These are phyloP conservation scores for Leucophenga varia DNA, from an alignment of 1,140 invertebrate genomes.

Conservation along the genomic window DNA sequence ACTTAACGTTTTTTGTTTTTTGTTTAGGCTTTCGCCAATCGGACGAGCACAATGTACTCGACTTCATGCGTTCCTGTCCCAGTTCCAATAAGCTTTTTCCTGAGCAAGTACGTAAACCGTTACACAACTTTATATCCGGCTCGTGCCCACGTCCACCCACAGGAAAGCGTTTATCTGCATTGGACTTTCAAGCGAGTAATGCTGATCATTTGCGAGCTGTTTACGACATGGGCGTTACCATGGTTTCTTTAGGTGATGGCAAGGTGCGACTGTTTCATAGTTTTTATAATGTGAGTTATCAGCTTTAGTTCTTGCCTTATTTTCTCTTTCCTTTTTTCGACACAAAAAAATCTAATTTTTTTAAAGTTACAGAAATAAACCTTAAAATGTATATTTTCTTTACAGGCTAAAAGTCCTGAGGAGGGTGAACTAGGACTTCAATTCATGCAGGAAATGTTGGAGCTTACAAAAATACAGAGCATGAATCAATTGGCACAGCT, in stretches of 20 bases:
- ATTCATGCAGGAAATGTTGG: slow-evolving; percentile 98
- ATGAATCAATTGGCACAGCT: slow-evolving; percentile 64
- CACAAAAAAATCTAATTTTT: slow-evolving; percentile 8
- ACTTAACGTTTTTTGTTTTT: background rate
- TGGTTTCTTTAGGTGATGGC: slow-evolving; percentile 85
- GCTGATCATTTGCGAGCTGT: slow-evolving; percentile 86
- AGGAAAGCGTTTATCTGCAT: slow-evolving; percentile 67
- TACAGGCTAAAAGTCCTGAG: slow-evolving; percentile 77
- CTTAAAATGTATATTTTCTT: background rate
- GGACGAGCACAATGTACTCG: slow-evolving; percentile 64
- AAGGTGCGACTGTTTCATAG: slow-evolving; percentile 87
- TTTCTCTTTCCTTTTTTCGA: background rate
- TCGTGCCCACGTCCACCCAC: slow-evolving; percentile 68
- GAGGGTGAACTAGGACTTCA: slow-evolving; percentile 89
- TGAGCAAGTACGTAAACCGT: slow-evolving; percentile 72
- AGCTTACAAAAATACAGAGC: slow-evolving; percentile 75
- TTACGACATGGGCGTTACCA: slow-evolving; percentile 91
- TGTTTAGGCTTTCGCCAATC: slow-evolving; percentile 50
- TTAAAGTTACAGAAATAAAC: slow-evolving; percentile 2
- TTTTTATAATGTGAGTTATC: slow-evolving; percentile 71
- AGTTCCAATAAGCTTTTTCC: slow-evolving; percentile 82
- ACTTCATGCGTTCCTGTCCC: slow-evolving; percentile 79
- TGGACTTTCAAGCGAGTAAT: slow-evolving; percentile 81
- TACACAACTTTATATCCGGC: slow-evolving; percentile 84
- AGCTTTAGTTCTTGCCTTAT: slow-evolving; percentile 22